phyloP scores from a whole-genome alignment of 2,113 vertebrate genomes.

The Melanocharis versteri region DNA sequence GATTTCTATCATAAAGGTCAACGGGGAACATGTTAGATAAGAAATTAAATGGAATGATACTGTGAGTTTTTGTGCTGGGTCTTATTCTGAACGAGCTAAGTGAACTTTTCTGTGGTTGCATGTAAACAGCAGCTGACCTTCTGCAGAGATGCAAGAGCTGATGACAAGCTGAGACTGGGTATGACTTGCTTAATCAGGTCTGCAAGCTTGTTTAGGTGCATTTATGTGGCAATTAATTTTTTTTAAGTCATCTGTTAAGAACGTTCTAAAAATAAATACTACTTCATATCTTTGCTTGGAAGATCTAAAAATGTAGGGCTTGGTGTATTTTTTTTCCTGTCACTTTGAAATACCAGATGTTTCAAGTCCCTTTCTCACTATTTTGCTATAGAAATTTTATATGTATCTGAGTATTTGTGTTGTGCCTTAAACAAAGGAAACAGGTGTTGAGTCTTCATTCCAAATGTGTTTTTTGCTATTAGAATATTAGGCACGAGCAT shows the following conservation, averaged over 20 bases:
- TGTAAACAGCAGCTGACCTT: conserved; percentile 32
- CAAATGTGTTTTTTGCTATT: background rate
- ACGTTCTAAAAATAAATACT: conserved; percentile 5
- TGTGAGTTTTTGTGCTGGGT: background rate
- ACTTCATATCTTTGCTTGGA: background rate
- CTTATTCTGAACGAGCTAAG: background rate
- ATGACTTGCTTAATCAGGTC: background rate
- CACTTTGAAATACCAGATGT: conserved; percentile 13
- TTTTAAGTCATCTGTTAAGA: background rate
- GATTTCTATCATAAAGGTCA: conserved; percentile 2
- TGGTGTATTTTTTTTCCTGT: background rate
- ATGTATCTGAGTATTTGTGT: background rate
- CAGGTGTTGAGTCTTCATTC: background rate
- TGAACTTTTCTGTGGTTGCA: conserved; percentile 7
- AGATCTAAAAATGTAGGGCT: background rate
- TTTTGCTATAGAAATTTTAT: background rate
- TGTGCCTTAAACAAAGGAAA: background rate
- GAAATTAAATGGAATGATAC: background rate
- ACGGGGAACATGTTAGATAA: background rate
- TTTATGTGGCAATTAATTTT: background rate
- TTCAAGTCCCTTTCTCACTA: background rate
- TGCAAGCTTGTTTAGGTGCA: background rate
- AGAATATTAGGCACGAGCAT: background rate
- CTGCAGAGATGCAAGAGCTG: background rate
- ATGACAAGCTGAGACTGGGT: background rate